A percentile compares a stretch with the other conserved stretches of the same genome.
Conservation (phyloP, 1,140 invertebrate genomes). For the Uloborus diversus region DNA sequence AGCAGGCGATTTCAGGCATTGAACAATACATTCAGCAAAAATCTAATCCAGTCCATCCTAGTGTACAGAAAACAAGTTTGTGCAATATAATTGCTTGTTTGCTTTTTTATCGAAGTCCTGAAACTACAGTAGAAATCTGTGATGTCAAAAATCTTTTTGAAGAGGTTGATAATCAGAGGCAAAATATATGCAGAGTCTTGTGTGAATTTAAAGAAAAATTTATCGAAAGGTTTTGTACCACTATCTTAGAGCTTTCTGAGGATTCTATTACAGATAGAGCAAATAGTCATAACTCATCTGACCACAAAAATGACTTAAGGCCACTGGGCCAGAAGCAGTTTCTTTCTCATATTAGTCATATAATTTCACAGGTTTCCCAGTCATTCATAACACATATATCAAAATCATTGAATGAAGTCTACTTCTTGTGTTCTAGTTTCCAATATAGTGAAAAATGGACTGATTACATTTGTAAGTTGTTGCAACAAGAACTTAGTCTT, state of each 20-base stretch:
- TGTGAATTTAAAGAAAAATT: slow-evolving; percentile 40
- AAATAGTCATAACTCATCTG: not conserved
- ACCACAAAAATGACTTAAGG: slow-evolving; percentile 17
- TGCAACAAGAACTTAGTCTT: slow-evolving; percentile 40
- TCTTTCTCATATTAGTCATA: slow-evolving; percentile 46
- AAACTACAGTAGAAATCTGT: not conserved
- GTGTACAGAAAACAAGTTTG: slow-evolving; percentile 22
- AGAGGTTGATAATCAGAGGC: slow-evolving; percentile 17
- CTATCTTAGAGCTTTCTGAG: slow-evolving; percentile 40
- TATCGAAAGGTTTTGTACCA: slow-evolving; percentile 37
- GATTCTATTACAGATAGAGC: slow-evolving; percentile 21
- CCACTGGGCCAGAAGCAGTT: slow-evolving; percentile 47
- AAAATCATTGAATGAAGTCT: slow-evolving; percentile 41
- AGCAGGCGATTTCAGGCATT: slow-evolving; percentile 24
- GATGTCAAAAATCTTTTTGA: slow-evolving; percentile 24
- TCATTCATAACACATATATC: slow-evolving; percentile 42
- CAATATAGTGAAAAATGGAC: slow-evolving; percentile 45
- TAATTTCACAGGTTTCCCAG: slow-evolving; percentile 41
- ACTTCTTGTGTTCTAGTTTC: slow-evolving; percentile 43
- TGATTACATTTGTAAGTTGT: slow-evolving; percentile 35
- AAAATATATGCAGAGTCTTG: slow-evolving; percentile 5
- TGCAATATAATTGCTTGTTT: slow-evolving; percentile 39
- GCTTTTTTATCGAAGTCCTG: slow-evolving; percentile 30
- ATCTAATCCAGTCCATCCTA: slow-evolving; percentile 10
- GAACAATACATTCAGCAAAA: slow-evolving; percentile 45